Evolutionary conservation across 2,888 invertebrate species (phyloP).

Genomic region (Sinodicranocentrus sp.): DNA sequence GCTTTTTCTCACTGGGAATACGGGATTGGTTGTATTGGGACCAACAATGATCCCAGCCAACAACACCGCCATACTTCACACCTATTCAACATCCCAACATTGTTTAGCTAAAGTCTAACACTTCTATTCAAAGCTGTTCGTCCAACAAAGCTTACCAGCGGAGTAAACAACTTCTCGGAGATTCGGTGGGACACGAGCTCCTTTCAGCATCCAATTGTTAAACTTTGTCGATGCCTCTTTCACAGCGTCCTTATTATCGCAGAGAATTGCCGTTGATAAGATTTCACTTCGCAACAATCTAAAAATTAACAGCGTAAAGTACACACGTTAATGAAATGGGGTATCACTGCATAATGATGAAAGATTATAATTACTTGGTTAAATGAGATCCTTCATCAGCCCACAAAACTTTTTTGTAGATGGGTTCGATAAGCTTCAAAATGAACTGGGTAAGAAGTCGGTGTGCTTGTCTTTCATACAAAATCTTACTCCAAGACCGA

Average conservation of each 20-base stretch:
- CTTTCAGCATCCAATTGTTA: conserved; percentile 85
- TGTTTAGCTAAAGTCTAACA: no score
- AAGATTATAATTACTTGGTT: conserved; percentile 80
- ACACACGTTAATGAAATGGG: neutral
- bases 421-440: conserved; percentile 82
- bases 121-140: no score
- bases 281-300: conserved; percentile 87
- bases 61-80: conserved; percentile 84
- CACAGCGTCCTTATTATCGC: conserved; percentile 85
- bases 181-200: conserved; percentile 85
- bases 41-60: conserved; percentile 90
- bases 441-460: conserved; percentile 84
- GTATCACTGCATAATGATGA: neutral
- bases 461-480: conserved; percentile 85
- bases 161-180: conserved; percentile 85
- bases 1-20: conserved; percentile 85
- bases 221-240: conserved; percentile 85
- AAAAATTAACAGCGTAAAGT: no score
- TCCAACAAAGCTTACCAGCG: conserved; percentile 79
- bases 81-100: no score
- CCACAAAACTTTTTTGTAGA: conserved; percentile 83
- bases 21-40: conserved; percentile 84
- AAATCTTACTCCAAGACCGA: conserved; percentile 85
- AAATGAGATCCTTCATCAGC: conserved; percentile 83
- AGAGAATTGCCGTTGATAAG: conserved; percentile 85